These are phyloP conservation scores for Drosophila kokeensis DNA, from an alignment of 2,888 invertebrate genomes.

Conservation along the genomic window DNA sequence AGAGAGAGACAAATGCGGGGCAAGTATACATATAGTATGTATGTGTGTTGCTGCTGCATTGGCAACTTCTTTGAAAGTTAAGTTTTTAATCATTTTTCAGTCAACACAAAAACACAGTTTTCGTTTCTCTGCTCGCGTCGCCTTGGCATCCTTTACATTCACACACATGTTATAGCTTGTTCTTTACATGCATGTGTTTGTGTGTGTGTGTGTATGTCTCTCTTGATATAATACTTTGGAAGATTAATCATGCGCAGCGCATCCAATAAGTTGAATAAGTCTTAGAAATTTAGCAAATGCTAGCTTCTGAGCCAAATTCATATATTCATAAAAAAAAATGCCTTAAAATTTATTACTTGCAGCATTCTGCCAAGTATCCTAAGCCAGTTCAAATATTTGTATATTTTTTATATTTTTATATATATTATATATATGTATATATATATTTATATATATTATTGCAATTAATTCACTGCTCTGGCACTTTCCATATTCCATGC, in stretches of 20 bases:
- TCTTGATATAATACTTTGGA: slow-evolving; percentile 38
- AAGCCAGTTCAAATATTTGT: not conserved
- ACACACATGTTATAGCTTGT: slow-evolving; percentile 5
- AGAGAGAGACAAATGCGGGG: not conserved
- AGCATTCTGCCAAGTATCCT: too few relatives aligned
- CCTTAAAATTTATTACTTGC: not conserved
- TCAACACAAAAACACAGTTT: slow-evolving; percentile 46
- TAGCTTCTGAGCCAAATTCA: not conserved
- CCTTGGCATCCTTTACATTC: slow-evolving; percentile 25
- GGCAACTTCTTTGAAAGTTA: slow-evolving; percentile 70
- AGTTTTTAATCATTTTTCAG: slow-evolving; percentile 74
- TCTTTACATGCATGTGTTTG: slow-evolving; percentile 1
- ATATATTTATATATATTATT: too few relatives aligned
- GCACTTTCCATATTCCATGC: not conserved
- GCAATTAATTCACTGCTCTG: not conserved
- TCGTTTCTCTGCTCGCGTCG: slow-evolving; percentile 18
- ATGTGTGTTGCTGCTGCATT: slow-evolving; percentile 28
- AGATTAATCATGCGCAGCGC: slow-evolving; percentile 69
- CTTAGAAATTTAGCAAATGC: slow-evolving; percentile 32
- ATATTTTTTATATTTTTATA: too few relatives aligned
- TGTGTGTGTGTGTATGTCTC: slow-evolving; percentile 5
- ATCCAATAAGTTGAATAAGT: slow-evolving; percentile 56
- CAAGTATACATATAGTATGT: not conserved
- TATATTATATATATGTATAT: too few relatives aligned
- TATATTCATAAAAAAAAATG: not conserved